Base-by-base conservation (phyloP, 1,140 invertebrate species). In the Apolygus lucorum region DNA sequence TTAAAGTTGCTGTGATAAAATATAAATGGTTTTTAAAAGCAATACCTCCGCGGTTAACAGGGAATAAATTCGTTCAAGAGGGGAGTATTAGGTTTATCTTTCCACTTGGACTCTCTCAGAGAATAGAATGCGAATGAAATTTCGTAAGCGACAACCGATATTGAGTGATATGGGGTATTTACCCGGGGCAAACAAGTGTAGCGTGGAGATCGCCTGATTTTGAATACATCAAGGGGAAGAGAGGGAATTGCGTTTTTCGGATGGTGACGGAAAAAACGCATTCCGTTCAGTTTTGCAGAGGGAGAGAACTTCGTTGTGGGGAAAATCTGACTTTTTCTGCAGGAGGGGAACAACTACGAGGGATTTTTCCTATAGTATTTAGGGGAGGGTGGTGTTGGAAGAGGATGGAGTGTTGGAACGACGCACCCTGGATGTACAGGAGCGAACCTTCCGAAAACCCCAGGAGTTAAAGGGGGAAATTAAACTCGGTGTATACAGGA, bases 401-500 rank as follows among this genome's bases (percentile, higher is more conserved):
- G n/a, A n/a, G n/a, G n/a, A n/a, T n/a, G n/a, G n/a, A n/a, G n/a
- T n/a, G n/a, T n/a, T n/a, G n/a, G n/a, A n/a, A n/a, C n/a, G n/a
- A n/a, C n/a, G n/a, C n/a, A n/a, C n/a, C n/a, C n/a, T n/a, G n/a
- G n/a, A n/a, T n/a, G n/a, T n/a, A n/a, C n/a, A n/a, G n/a, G n/a
- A n/a, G n/a, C n/a, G 17, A 42, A 17, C 34, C 34, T 17, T 8
- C 11, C 54, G 54, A 59, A 59, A 59, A 59, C 22, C 54, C 4
- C 11, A 21, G 54, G 22, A 42, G 28, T n/a, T 22, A 1, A 22
- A 8, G 28, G 64, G 34, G 64, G 64, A 67, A 67, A 67, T 67
- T 67, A 67, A 67, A 67, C 64, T 67, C 28, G 26, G 64, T 22
- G 64, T 42, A n/a, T 28, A 27, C 64, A 67, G 64, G 64, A 67